Conservation (phyloP, 2,113 vertebrate genomes). For the Ptilorrhoa leucosticta region DNA sequence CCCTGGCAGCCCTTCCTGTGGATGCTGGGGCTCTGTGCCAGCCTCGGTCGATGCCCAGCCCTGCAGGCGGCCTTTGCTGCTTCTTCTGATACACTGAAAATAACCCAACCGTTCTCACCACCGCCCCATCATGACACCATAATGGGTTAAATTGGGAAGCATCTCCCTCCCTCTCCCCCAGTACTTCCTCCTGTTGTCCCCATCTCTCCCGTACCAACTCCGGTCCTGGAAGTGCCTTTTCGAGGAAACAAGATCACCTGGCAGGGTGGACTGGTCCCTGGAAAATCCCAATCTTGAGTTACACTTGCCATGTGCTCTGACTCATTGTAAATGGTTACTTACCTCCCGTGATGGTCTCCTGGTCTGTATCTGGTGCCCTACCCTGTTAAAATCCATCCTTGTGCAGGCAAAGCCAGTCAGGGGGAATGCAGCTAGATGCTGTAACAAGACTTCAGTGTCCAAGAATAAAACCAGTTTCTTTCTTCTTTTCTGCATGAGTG, state of each 20-base stretch:
- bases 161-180: background rate
- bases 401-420: conserved; percentile 46
- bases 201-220: background rate
- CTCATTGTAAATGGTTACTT: conserved; percentile 34
- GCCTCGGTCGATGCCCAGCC: background rate
- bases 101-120: background rate
- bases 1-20: background rate
- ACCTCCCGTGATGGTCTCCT: background rate
- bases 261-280: conserved; percentile 32
- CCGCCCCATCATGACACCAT: background rate
- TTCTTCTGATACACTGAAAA: conserved; percentile 50
- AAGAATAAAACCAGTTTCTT: conserved; percentile 69
- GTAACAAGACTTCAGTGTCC: conserved; percentile 25
- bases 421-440: conserved; percentile 48
- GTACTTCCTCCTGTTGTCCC: background rate
- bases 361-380: conserved; percentile 34
- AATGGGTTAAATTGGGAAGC: conserved; percentile 20
- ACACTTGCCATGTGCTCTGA: conserved; percentile 12
- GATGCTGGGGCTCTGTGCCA: background rate
- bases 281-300: conserved; percentile 34
- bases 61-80: conserved; percentile 30
- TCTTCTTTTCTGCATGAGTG: conserved; percentile 42
- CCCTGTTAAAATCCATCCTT: conserved; percentile 35
- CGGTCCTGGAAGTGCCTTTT: conserved; percentile 68
- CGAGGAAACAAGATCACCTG: conserved; percentile 44